Evolutionary conservation across 2,797 vertebrate genomes (phyloP).

Genomic region (Hydrocynus forskahlii): DNA sequence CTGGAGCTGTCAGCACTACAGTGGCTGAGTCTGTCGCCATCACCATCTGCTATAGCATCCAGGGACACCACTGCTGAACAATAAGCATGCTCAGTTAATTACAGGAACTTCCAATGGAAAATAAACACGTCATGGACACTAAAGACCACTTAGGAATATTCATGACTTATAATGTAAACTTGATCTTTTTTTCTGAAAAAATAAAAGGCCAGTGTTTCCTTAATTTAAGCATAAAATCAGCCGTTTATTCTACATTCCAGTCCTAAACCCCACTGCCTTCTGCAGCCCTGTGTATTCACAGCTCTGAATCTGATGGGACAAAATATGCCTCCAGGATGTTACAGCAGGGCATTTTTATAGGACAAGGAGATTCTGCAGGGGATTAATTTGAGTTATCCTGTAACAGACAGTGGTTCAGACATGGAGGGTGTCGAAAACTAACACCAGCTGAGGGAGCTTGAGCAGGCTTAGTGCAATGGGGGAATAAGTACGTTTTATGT

Average conservation of each 20-base stretch:
- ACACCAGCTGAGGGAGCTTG: background rate
- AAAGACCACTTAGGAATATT: background rate
- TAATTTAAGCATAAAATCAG: too few species aligned
- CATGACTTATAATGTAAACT: background rate
- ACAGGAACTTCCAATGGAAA: background rate
- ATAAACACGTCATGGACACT: background rate
- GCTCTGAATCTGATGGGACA: too few species aligned
- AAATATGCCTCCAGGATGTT: too few species aligned
- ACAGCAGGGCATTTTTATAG: background rate
- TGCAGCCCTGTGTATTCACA: too few species aligned
- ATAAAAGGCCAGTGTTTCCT: background rate
- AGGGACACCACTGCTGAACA: constrained; percentile 57
- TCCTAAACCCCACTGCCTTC: too few species aligned
- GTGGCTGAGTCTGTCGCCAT: constrained; percentile 87
- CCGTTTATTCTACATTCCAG: too few species aligned
- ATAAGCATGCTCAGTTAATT: constrained; percentile 1
- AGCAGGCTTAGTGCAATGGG: background rate
- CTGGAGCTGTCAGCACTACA: constrained; percentile 88
- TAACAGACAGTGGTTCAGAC: background rate
- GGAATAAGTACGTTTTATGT: background rate
- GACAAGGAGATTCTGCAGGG: background rate
- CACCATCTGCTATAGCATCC: constrained; percentile 70
- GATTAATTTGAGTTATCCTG: background rate
- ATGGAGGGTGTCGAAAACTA: background rate
- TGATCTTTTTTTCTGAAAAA: background rate